phyloP scores from a whole-genome alignment of 2,888 invertebrate species.

The Hybos culiciformis region DNA sequence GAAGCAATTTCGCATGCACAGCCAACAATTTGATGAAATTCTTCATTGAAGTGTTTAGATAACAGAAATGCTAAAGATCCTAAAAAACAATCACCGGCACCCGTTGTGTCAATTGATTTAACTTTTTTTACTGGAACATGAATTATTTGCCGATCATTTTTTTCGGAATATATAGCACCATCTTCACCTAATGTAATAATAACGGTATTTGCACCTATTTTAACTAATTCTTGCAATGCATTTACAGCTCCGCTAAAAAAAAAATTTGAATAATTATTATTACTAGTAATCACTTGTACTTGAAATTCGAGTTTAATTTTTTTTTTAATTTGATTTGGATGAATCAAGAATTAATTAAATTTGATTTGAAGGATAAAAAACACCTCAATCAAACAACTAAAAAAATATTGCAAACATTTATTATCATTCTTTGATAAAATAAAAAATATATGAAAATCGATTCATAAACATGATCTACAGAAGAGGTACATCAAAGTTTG shows the following conservation, averaged over 20 bases:
- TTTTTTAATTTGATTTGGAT: too few species aligned
- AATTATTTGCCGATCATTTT: constrained; percentile 31
- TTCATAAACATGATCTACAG: too few species aligned
- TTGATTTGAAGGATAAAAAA: too few species aligned
- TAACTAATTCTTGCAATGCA: constrained; percentile 48
- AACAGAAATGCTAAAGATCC: constrained; percentile 76
- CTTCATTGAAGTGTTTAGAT: constrained; percentile 43
- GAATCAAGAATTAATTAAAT: too few species aligned
- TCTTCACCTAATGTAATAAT: constrained; percentile 74
- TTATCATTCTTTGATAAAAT: too few species aligned
- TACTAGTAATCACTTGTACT: too few species aligned
- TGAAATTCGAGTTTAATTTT: too few species aligned
- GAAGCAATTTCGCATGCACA: constrained; percentile 67
- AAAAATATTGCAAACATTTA: too few species aligned
- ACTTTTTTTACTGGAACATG: constrained; percentile 52
- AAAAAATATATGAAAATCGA: too few species aligned
- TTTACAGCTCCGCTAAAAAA: constrained; percentile 45
- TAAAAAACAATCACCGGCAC: constrained; percentile 93
- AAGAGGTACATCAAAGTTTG: too few species aligned
- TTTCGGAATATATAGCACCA: constrained; percentile 57
- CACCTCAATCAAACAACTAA: too few species aligned
- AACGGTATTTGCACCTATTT: constrained; percentile 59
- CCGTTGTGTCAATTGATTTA: constrained; percentile 74
- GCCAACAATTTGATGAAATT: constrained; percentile 51
- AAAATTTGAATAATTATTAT: too few species aligned